Evolutionary conservation across 2,113 vertebrate genomes (phyloP), one percentile per base, ranked within the genome.

Genomic region (Benitochromis conjunctus): DNA sequence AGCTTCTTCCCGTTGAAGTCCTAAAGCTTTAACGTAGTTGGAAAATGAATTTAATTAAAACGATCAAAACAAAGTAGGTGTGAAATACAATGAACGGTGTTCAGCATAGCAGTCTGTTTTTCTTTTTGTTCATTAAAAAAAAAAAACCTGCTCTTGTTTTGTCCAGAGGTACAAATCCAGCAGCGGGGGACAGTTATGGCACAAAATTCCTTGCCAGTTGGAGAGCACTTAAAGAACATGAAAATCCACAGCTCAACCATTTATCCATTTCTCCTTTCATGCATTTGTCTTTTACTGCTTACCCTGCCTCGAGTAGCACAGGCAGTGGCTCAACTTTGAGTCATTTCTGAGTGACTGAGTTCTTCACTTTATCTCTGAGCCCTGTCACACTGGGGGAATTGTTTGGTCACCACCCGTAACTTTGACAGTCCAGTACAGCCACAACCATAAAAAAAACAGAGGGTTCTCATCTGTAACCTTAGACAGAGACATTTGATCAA

Each of bases 201-300:
- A 41, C 36, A 14, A 0, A 41, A 36, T 41, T 41, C 19, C 12
- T 21, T 66, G 34, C 0, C 19, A 1, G 8, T 71, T 4, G 24
- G 38, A 26, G 46, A 16, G 8, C 26, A 26, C 18, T 71, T 71
- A 6, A 71, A 46, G 43, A 5, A 14, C 43, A 46, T 12, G 38
- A 69, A 9, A 43, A 26, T 43, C 38, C 12, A 16, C 3, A 26
- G 38, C 1, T 71, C 19, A 46, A 3, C 5, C 13, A 16, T 71
- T 46, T 6, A 26, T 26, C 19, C 62, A 38, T 66, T 43, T 71
- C 5, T 71, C 36, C 36, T 21, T 69, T 43, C 38, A 18, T 71
- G n/a, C 1, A 71, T 46, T 18, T 16, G 21, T 71, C 38, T 71
- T 46, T 12, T 46, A 14, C 12, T 13, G 43, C 43, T 46, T 46